Conservation (phyloP, 2,888 invertebrate species). For the Ptilodon capucinus region DNA sequence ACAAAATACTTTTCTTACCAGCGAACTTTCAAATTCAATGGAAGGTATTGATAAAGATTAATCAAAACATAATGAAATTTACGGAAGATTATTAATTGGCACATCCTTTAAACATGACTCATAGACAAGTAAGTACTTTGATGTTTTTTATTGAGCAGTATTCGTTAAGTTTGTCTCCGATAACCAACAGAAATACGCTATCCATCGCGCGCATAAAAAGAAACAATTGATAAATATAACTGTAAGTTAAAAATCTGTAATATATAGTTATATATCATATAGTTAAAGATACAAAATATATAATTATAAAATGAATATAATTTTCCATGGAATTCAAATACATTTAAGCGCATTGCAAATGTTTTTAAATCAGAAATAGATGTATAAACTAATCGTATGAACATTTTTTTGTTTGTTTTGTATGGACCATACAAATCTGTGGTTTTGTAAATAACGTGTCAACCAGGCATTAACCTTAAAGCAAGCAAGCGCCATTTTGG, state of each 20-base stretch:
- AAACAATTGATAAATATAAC: conserved; percentile 76
- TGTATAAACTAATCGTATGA: conserved; percentile 13
- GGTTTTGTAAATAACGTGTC: conserved; percentile 4
- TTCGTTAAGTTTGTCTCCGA: conserved; percentile 23
- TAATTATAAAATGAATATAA: conserved; percentile 78
- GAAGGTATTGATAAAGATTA: too few relatives aligned
- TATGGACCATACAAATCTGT: not conserved
- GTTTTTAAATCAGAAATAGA: conserved; percentile 23
- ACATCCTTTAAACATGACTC: too few relatives aligned
- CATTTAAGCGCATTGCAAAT: conserved; percentile 56
- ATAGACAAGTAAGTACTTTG: too few relatives aligned
- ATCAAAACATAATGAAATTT: too few relatives aligned
- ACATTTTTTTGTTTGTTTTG: conserved; percentile 14
- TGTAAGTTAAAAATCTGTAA: conserved; percentile 79
- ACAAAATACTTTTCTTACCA: conserved; percentile 5
- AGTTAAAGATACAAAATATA: conserved; percentile 81
- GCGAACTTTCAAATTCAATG: too few relatives aligned
- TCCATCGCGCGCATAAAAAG: conserved; percentile 53
- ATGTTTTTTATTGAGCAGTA: too few relatives aligned
- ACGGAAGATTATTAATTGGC: too few relatives aligned
- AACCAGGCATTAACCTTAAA: not conserved
- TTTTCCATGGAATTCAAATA: conserved; percentile 80
- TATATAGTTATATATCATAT: conserved; percentile 81
- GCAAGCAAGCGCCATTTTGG: too few relatives aligned
- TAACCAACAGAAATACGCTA: conserved; percentile 48